Percentiles rank a stretch among this genome's conserved stretches.
These are phyloP conservation scores for Apoda limacodes DNA, from an alignment of 2,888 invertebrate species.

Conservation along the genomic window DNA sequence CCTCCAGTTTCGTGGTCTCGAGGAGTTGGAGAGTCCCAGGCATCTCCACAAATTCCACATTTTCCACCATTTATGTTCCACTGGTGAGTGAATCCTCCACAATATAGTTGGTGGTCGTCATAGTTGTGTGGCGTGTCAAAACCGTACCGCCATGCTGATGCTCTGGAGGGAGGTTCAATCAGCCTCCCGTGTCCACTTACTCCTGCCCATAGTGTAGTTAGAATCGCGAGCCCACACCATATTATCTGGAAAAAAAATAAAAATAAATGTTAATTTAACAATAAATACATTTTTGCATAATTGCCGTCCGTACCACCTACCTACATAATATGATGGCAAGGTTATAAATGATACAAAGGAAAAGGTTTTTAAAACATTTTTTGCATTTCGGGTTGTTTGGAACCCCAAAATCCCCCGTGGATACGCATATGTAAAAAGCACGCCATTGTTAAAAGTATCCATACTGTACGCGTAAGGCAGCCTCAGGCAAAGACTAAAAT, in stretches of 20 bases:
- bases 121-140: constrained; percentile 90
- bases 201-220: constrained; percentile 32
- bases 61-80: constrained; percentile 85
- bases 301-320: neutral
- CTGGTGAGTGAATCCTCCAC: constrained; percentile 88
- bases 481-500: too few relatives aligned
- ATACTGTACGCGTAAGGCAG: too few relatives aligned
- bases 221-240: constrained; percentile 42
- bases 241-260: constrained; percentile 38
- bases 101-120: constrained; percentile 89
- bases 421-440: too few relatives aligned
- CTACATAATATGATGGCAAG: neutral
- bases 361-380: too few relatives aligned
- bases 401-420: too few relatives aligned
- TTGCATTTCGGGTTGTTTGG: too few relatives aligned
- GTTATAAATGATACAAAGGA: too few relatives aligned
- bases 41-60: constrained; percentile 89
- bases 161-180: constrained; percentile 88
- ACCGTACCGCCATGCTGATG: constrained; percentile 90
- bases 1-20: constrained; percentile 87
- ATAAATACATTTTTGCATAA: too few relatives aligned
- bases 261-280: constrained; percentile 1
- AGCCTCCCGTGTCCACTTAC: constrained; percentile 77
- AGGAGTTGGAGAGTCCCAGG: constrained; percentile 79
- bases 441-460: too few relatives aligned